These are phyloP conservation scores for Poecilia gillii DNA, from an alignment of 2,797 vertebrate genomes.

Conservation along the genomic window DNA sequence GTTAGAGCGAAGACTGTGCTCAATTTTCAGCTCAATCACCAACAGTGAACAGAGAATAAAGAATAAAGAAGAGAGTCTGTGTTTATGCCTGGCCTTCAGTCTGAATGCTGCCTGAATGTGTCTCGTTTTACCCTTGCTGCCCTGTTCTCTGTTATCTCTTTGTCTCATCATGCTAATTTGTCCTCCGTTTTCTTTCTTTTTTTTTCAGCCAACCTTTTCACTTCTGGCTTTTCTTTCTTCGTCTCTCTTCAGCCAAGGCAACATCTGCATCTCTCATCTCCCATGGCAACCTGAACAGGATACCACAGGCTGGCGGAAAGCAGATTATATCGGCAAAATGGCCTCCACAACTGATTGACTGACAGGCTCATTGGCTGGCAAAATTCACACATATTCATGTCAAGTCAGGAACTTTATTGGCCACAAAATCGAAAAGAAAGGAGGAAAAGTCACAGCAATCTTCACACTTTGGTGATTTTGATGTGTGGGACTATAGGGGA, in stretches of 20 bases:
- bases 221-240: background rate
- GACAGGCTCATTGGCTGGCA: constrained; percentile 13
- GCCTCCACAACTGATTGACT: constrained; percentile 15
- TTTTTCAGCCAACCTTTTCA: background rate
- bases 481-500: background rate
- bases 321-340: constrained; percentile 34
- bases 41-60: constrained; percentile 32
- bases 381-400: constrained; percentile 42
- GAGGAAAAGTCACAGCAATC: constrained; percentile 19
- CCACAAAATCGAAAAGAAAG: constrained; percentile 1
- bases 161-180: constrained; percentile 11
- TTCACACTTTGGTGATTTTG: constrained; percentile 1
- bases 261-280: constrained; percentile 65
- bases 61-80: constrained; percentile 36
- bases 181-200: background rate
- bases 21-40: constrained; percentile 15
- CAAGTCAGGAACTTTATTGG: constrained; percentile 37
- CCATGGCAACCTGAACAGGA: constrained; percentile 46
- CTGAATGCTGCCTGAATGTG: constrained; percentile 8
- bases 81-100: constrained; percentile 12
- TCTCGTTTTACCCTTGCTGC: constrained; percentile 7
- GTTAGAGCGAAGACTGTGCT: constrained; percentile 20
- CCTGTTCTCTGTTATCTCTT: constrained; percentile 16
- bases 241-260: constrained; percentile 23
- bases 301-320: constrained; percentile 12